Percentiles rank a stretch among this genome's conserved stretches.
These are phyloP conservation scores for Struthidea cinerea DNA, from an alignment of 2,113 vertebrate genomes.

Conservation along the genomic window DNA sequence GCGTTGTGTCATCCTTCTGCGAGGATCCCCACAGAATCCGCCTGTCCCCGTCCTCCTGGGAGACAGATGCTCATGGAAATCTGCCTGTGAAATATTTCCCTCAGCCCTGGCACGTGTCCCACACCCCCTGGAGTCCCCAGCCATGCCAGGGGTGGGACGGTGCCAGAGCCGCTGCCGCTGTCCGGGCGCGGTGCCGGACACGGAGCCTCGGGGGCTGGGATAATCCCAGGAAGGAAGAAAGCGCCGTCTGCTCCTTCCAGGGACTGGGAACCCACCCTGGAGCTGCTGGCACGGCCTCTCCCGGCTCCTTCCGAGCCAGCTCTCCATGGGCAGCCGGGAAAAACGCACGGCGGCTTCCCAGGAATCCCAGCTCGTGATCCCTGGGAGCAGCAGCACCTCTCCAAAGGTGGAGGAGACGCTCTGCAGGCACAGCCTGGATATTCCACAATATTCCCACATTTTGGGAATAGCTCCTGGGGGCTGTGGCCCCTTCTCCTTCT, in stretches of 20 bases:
- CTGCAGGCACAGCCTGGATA: neutral
- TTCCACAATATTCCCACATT: neutral
- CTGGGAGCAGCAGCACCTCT: neutral
- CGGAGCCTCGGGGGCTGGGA: neutral
- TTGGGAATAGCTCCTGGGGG: neutral
- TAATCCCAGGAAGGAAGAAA: conserved; percentile 60
- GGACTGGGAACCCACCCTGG: conserved; percentile 16
- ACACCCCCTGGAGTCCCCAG: conserved; percentile 9
- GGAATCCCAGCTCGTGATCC: neutral
- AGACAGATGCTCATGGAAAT: neutral
- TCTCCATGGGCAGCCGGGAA: neutral
- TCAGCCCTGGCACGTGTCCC: neutral
- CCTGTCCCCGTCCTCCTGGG: neutral
- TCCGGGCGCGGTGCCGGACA: neutral
- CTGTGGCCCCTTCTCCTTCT: no score
- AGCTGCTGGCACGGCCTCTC: neutral
- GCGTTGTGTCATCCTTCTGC: accelerated
- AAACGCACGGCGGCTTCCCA: neutral
- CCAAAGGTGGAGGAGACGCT: neutral
- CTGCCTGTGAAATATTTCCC: neutral
- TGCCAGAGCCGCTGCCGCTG: neutral
- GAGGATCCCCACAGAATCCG: neutral
- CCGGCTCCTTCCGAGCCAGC: neutral
- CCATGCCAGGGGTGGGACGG: neutral
- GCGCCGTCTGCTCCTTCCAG: neutral